Evolutionary conservation across 1,140 invertebrate genomes (phyloP).

Genomic region (Hormaphis cornu): DNA sequence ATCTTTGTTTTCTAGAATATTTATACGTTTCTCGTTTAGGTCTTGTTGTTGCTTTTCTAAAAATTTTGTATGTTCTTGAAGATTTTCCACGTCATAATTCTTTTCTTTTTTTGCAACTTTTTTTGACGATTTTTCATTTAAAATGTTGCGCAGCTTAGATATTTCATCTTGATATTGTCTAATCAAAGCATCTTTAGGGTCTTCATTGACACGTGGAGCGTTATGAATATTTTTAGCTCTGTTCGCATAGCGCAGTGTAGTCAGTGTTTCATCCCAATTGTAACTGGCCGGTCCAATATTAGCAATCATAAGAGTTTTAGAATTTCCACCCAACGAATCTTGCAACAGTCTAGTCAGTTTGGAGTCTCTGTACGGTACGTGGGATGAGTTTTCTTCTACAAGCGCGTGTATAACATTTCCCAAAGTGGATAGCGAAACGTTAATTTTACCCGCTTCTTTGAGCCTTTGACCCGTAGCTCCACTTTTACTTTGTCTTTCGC

Average conservation of each 20-base stretch:
- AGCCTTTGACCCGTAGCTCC: constrained; percentile 79
- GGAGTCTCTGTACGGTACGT: constrained; percentile 88
- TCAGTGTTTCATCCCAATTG: constrained; percentile 92
- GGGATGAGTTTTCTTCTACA: constrained; percentile 70
- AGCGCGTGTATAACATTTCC: constrained; percentile 92
- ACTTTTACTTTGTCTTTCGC: constrained; percentile 86
- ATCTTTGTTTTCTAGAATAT: constrained; percentile 33
- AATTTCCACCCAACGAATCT: constrained; percentile 90
- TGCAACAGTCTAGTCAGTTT: constrained; percentile 86
- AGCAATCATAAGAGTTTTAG: constrained; percentile 94
- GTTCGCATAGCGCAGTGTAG: constrained; percentile 84
- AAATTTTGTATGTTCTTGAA: constrained; percentile 28
- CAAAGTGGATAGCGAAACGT: constrained; percentile 83
- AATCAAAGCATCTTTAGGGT: constrained; percentile 84
- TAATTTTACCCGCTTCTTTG: constrained; percentile 92
- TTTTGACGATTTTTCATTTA: constrained; percentile 33
- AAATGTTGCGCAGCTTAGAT: constrained; percentile 16
- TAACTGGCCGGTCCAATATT: constrained; percentile 92
- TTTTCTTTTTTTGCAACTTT: constrained; percentile 28
- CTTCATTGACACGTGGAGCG: constrained; percentile 89
- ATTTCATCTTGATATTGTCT: constrained; percentile 83
- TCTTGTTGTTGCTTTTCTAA: constrained; percentile 47
- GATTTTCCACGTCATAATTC: constrained; percentile 20
- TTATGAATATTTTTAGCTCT: constrained; percentile 94
- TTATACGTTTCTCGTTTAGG: constrained; percentile 35